A percentile compares a stretch with the other conserved stretches of the same genome.
phyloP scores from a whole-genome alignment of 1,140 invertebrate genomes.

The Pantala flavescens region DNA sequence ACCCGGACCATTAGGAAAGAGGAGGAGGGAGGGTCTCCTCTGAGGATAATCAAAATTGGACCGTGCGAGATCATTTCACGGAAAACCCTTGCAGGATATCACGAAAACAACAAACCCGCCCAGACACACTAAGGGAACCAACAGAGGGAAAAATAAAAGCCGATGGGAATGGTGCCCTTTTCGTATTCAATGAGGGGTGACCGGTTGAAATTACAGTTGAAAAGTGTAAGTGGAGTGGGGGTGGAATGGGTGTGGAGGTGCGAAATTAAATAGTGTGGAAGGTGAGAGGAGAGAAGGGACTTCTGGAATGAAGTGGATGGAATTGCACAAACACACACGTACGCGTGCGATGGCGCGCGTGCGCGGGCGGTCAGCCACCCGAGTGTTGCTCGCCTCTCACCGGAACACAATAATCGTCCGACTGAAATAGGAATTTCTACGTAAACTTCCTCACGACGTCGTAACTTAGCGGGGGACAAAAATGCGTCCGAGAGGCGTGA shows the following conservation, averaged over 20 bases:
- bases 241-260: not conserved
- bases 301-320: not conserved
- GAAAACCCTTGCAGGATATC: not conserved
- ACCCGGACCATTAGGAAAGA: too few species aligned
- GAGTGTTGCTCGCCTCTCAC: not conserved
- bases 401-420: conserved; percentile 4
- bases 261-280: not conserved
- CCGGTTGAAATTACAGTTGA: not conserved
- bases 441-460: not conserved
- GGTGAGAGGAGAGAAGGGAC: not conserved
- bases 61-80: too few species aligned
- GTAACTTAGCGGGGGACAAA: not conserved
- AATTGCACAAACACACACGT: not conserved
- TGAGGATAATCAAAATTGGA: too few species aligned
- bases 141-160: not conserved
- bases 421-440: conserved; percentile 4
- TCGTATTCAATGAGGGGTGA: conserved; percentile 1
- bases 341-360: not conserved
- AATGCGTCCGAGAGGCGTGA: not conserved
- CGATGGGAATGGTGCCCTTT: not conserved
- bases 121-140: not conserved
- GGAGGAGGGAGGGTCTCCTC: too few species aligned
- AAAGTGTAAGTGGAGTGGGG: not conserved
- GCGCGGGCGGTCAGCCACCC: not conserved
- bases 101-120: not conserved